Evolutionary conservation across 1,140 invertebrate genomes (phyloP), one percentile per base, ranked within the genome.

Genomic region (Mamestra configurata): DNA sequence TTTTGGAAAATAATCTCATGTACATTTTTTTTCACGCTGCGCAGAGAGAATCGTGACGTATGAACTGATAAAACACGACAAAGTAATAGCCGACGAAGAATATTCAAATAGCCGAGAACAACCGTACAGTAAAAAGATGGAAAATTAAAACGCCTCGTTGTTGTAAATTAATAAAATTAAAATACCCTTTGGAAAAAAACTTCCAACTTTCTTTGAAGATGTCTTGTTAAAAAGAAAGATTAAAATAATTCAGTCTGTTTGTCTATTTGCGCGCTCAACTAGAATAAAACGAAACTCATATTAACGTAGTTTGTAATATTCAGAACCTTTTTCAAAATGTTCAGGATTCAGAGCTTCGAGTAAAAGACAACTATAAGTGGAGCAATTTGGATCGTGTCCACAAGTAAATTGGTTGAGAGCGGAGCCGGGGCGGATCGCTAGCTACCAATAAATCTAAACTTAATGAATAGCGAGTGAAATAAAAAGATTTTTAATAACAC

Each of bases 401-500:
- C 20, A 40, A 27, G 24, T 37, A 59, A 75, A 59, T 43, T 46
- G 37, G 15, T 31, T 35, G 7, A 15, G 15, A 64, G 40, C 18
- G 53, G 10, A 49, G 57, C n/a, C 37, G n/a, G n/a, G 57, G 1
- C 5, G 0, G 22, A 51, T 22, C 40, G 40, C 73, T 61, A 64
- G 40, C 22, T 20, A 49, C 2, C 40, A n/a, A 76, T 76, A 64
- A 76, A 76, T 76, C 22, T 76, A 18, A 76, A 76, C 24, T 64
- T 76, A 76, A 76, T 76, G 57, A 46, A 76, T 61, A 46, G 40
- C 66, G 40, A 27, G 57, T 20, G 20, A 46, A 46, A n/a, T 37
- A 75, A 49, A 61, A 64, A 43, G 11, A 76, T 49, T 49, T 49
- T 27, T 75, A 75, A 46, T 57, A 61, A 46, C 72, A 75, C 24